Conservation (phyloP, 2,797 vertebrate genomes). For the Crenuchus spilurus region DNA sequence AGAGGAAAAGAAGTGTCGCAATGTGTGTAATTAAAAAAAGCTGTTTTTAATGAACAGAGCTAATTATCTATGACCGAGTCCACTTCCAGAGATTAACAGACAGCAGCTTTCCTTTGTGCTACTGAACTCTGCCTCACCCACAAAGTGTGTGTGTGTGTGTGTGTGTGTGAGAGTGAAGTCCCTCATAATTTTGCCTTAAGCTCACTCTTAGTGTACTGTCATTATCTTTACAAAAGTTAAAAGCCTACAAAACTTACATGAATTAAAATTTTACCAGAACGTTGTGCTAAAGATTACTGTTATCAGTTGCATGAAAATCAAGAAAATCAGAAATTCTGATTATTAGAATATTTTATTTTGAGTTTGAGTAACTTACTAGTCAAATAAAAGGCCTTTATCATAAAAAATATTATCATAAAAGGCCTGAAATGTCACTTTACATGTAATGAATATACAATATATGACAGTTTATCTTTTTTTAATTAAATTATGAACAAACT, state of each 20-base stretch:
- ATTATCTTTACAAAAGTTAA: constrained; percentile 8
- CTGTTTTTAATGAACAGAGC: constrained; percentile 35
- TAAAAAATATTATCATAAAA: too few relatives aligned
- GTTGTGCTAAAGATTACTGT: neutral
- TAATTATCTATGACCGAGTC: constrained; percentile 43
- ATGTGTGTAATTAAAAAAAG: constrained; percentile 27
- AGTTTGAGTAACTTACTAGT: too few relatives aligned
- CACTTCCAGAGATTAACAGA: constrained; percentile 59
- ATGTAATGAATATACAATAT: too few relatives aligned
- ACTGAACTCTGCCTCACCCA: constrained; percentile 43
- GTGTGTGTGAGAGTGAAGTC: constrained; percentile 4
- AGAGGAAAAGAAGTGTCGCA: constrained; percentile 10
- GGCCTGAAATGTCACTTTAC: too few relatives aligned
- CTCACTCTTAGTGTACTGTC: neutral
- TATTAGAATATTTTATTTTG: too few relatives aligned
- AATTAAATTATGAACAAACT: too few relatives aligned
- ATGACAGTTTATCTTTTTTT: too few relatives aligned
- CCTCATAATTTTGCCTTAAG: neutral
- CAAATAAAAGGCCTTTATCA: too few relatives aligned
- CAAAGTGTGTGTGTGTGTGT: constrained; percentile 19
- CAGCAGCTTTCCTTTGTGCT: constrained; percentile 42
- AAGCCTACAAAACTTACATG: neutral
- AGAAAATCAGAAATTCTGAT: too few relatives aligned
- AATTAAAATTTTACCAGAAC: neutral
- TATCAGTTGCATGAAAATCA: neutral